Base-by-base conservation (phyloP, 2,888 invertebrate species). In the Oconnorella tubifera region DNA sequence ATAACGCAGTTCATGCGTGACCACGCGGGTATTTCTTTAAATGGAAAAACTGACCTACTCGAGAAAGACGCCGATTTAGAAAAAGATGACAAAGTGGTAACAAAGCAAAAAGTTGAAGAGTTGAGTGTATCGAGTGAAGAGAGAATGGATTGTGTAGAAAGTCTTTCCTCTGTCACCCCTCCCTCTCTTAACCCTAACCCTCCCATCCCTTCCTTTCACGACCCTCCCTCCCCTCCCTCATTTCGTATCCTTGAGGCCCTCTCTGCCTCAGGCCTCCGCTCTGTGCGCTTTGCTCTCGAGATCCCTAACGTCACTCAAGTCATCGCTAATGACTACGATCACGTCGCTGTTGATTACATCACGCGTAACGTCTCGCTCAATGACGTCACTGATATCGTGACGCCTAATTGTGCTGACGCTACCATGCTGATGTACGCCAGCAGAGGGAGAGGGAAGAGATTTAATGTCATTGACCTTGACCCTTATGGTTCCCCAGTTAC, bases 231-330 rank as follows among this genome's bases (percentile, higher is more conserved):
- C n/a, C n/a, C n/a, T n/a, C n/a, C n/a, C n/a, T n/a, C 80, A 14
- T 61, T 82, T 19, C 66, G 85, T 62, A 88, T 99, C 72, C 83
- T 99, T 63, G 98, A 99, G 84, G 98, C 96, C 0, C 83, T 99
- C 49, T 90, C 98, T 27, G 99, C 99, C 0, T 94, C 96, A 14
- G 99, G 99, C 0, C 83, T 99, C 48, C 85, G 99, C 50, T 95
- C 98, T 67, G 91, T 99, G 73, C 87, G 99, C 25, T 99, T 98
- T 83, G 97, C 97, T 0, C 90, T 92, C 77, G 99, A 99, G 86
- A 86, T 98, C 19, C 87, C 88, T 0, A 89, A 89, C n/a, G 83
- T 94, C 0, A 87, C 74, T 32, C 74, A 78, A 68, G 74, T 98
- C 23, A 80, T 92, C n/a, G 93, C 95, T 0, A 98, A 97, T 83